phyloP scores from a whole-genome alignment of 2,797 vertebrate genomes.

The Kryptopterus vitreolus region DNA sequence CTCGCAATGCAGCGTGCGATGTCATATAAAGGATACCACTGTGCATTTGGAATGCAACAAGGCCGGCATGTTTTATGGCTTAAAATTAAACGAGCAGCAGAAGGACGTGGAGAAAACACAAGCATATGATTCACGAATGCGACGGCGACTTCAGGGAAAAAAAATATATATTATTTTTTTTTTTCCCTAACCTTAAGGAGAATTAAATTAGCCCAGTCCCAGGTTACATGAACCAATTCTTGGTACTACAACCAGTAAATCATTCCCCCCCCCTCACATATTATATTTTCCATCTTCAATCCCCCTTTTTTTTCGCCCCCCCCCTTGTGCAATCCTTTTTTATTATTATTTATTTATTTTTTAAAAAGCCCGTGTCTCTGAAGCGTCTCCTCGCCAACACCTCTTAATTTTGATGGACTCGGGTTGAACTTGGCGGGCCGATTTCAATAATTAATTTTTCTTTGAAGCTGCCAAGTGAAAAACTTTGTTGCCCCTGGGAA shows the following conservation, averaged over 20 bases:
- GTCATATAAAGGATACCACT: background rate
- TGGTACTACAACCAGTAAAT: background rate
- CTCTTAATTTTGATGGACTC: slow-evolving; percentile 64
- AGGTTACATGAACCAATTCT: background rate
- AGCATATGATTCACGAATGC: background rate
- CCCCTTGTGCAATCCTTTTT: background rate
- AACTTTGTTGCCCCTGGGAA: slow-evolving; percentile 39
- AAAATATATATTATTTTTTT: background rate
- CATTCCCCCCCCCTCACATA: background rate
- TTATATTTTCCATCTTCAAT: slow-evolving; percentile 2
- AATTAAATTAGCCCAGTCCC: background rate
- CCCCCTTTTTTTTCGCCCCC: slow-evolving; percentile 8
- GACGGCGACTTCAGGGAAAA: background rate
- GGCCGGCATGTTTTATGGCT: background rate
- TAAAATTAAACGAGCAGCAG: background rate
- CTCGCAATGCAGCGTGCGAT: background rate
- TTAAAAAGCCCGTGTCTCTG: slow-evolving; percentile 54
- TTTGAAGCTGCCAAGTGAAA: slow-evolving; percentile 68
- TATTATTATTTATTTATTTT: slow-evolving; percentile 7
- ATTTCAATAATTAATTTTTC: slow-evolving; percentile 72
- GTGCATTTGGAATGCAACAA: background rate
- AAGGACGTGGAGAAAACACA: background rate
- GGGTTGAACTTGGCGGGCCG: slow-evolving; percentile 59
- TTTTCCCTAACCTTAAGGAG: background rate
- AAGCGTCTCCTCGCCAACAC: slow-evolving; percentile 48